phyloP scores from a whole-genome alignment of 2,888 invertebrate species.

The Furcula furcula region DNA sequence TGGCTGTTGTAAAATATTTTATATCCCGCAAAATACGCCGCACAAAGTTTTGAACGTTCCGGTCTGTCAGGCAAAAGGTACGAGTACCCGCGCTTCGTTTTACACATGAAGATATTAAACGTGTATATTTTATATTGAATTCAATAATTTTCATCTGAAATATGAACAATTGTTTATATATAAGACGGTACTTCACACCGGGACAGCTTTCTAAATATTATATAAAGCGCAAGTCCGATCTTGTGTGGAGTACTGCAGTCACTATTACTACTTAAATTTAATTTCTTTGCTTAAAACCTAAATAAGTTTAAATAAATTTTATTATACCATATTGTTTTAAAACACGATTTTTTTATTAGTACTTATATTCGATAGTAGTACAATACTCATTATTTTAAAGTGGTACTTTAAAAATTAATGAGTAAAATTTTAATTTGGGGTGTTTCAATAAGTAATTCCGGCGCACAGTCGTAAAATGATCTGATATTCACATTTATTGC shows the following conservation, averaged over 20 bases:
- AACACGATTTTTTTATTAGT: no score
- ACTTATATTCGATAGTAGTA: no score
- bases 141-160: neutral
- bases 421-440: constrained; percentile 4
- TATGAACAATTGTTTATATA: no score
- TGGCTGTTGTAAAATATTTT: constrained; percentile 65
- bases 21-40: constrained; percentile 54
- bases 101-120: neutral
- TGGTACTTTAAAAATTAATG: constrained; percentile 23
- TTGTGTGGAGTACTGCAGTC: no score
- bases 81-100: constrained; percentile 7
- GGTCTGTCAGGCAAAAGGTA: constrained; percentile 10
- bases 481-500: constrained; percentile 5
- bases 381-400: no score
- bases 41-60: constrained; percentile 39
- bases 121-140: neutral
- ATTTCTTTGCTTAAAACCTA: no score
- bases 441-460: neutral
- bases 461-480: neutral
- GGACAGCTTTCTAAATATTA: no score
- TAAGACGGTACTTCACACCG: no score
- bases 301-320: no score
- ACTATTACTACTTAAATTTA: no score
- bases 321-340: no score
- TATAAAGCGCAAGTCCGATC: no score